Evolutionary conservation across 2,888 invertebrate genomes (phyloP).

Genomic region (Anorthoa munda): DNA sequence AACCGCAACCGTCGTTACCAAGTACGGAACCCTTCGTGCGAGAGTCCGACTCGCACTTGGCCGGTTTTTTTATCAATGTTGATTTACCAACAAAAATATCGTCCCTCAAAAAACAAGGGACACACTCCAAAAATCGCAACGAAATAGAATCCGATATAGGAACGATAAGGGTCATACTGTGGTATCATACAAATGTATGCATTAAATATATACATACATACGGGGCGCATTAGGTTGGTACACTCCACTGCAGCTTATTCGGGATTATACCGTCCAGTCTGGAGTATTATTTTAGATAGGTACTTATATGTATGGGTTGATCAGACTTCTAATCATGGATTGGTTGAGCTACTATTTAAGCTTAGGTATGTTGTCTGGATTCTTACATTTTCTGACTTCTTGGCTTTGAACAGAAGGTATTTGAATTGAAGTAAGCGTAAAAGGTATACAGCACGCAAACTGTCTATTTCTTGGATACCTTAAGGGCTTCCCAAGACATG

Average conservation of each 20-base stretch:
- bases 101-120: conserved; percentile 65
- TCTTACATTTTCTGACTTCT: background rate
- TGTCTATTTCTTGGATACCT: too few species aligned
- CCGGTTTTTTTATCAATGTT: too few species aligned
- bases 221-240: conserved; percentile 27
- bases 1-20: too few species aligned
- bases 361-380: background rate
- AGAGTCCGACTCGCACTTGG: too few species aligned
- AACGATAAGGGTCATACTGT: conserved; percentile 77
- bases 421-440: too few species aligned
- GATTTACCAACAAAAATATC: background rate
- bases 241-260: conserved; percentile 39
- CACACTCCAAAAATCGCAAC: conserved; percentile 54
- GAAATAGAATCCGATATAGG: conserved; percentile 71
- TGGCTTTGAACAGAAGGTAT: too few species aligned
- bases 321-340: conserved; percentile 28
- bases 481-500: too few species aligned
- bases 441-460: too few species aligned
- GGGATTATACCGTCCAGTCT: conserved; percentile 37
- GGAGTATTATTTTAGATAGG: conserved; percentile 15
- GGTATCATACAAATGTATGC: conserved; percentile 76
- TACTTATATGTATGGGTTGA: background rate
- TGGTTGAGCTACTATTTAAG: conserved; percentile 3
- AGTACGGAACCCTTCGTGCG: too few species aligned
- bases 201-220: conserved; percentile 64